Evolutionary conservation across 2,888 invertebrate species (phyloP).

Genomic region (Atethmia centrago): DNA sequence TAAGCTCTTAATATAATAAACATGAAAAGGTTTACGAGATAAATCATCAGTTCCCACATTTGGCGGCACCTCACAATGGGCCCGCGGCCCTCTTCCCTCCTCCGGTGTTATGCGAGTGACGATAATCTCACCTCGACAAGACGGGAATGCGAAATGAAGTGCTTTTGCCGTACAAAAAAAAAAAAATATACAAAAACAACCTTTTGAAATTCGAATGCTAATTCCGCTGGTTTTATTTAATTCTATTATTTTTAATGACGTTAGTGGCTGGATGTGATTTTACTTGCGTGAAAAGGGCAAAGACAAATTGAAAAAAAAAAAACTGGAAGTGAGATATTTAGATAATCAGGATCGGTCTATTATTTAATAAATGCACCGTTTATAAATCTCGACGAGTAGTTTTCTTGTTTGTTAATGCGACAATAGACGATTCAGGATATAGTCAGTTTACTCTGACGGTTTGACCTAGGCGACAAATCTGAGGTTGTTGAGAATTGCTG

Average conservation of each 20-base stretch:
- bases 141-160: constrained; percentile 67
- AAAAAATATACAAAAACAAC: constrained; percentile 57
- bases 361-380: constrained; percentile 56
- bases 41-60: constrained; percentile 82
- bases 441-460: constrained; percentile 58
- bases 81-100: constrained; percentile 68
- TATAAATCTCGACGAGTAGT: constrained; percentile 54
- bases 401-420: constrained; percentile 47
- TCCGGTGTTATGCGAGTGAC: constrained; percentile 79
- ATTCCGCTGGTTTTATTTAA: constrained; percentile 66
- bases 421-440: constrained; percentile 56
- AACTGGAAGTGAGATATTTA: constrained; percentile 39
- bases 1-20: constrained; percentile 73
- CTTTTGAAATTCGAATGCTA: constrained; percentile 68
- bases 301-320: constrained; percentile 23
- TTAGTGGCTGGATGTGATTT: constrained; percentile 79
- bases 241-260: constrained; percentile 72
- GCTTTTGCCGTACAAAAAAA: constrained; percentile 57
- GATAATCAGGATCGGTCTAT: constrained; percentile 27
- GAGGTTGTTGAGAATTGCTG: constrained; percentile 26
- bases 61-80: constrained; percentile 71
- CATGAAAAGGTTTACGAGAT: constrained; percentile 73
- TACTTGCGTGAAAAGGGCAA: constrained; percentile 48
- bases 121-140: constrained; percentile 82
- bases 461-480: constrained; percentile 60